Conservation (phyloP, 1,140 invertebrate species). For the Amyelois transitella region DNA sequence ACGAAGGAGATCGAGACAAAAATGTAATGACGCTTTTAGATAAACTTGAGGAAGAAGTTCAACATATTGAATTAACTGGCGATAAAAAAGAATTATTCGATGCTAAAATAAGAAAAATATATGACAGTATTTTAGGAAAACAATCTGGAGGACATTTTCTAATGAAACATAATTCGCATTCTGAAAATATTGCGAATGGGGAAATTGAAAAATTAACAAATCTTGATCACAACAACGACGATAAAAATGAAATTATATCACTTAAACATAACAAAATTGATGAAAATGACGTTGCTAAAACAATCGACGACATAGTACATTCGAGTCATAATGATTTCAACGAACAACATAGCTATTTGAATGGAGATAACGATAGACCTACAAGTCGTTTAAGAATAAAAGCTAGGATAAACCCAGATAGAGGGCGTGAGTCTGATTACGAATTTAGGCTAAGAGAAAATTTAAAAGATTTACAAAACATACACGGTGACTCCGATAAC, state of each 20-base stretch:
- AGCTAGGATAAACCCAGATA: not conserved
- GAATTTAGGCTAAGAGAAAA: not conserved
- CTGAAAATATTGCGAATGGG: not conserved
- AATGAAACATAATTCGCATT: not conserved
- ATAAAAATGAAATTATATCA: not conserved
- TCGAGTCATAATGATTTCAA: not conserved
- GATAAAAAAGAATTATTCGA: slow-evolving; percentile 37
- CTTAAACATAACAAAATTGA: not conserved
- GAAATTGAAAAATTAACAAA: not conserved
- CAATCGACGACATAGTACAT: not conserved
- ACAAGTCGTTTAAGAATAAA: not conserved
- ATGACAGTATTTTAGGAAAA: slow-evolving; percentile 20
- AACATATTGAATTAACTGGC: slow-evolving; percentile 26
- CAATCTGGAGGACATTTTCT: not conserved
- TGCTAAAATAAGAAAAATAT: slow-evolving; percentile 43
- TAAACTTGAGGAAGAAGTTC: slow-evolving; percentile 40
- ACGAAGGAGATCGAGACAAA: slow-evolving; percentile 24
- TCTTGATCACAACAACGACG: not conserved
- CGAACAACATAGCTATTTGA: not conserved
- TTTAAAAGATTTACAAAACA: not conserved
- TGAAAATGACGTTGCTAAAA: not conserved
- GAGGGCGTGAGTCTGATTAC: not conserved
- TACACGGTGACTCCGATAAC: not conserved
- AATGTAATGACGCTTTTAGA: slow-evolving; percentile 36
- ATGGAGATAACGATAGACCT: not conserved